These are phyloP conservation scores for Gnatocerus cornutus DNA, from an alignment of 2,888 invertebrate genomes.

Conservation along the genomic window DNA sequence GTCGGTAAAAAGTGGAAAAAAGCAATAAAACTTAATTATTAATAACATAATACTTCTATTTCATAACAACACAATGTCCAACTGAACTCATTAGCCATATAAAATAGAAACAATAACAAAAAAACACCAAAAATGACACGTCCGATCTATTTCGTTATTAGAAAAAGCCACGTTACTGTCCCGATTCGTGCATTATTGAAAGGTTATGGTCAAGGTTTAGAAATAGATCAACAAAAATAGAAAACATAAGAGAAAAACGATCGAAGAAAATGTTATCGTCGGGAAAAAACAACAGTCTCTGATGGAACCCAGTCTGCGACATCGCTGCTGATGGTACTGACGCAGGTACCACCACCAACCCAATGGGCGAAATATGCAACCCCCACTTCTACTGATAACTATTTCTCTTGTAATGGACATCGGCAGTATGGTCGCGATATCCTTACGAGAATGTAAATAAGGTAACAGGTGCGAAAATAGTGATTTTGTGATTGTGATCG, in stretches of 20 bases:
- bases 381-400: slow-evolving; percentile 37
- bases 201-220: slow-evolving; percentile 8
- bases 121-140: background rate
- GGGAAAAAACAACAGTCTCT: background rate
- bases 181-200: slow-evolving; percentile 3
- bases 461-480: background rate
- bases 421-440: slow-evolving; percentile 27
- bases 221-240: background rate
- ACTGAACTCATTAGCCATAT: no score
- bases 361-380: slow-evolving; percentile 15
- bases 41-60: no score
- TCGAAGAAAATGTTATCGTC: background rate
- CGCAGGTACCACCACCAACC: slow-evolving; percentile 25
- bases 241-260: background rate
- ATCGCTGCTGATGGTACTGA: slow-evolving; percentile 4
- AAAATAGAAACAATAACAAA: slow-evolving; percentile 6
- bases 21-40: no score
- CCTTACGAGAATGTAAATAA: slow-evolving; percentile 1
- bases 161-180: background rate
- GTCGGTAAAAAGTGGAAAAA: no score
- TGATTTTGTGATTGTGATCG: slow-evolving; percentile 2
- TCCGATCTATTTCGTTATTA: background rate
- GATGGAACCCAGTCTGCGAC: slow-evolving; percentile 6
- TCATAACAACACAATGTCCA: no score
- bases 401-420: slow-evolving; percentile 35